Evolutionary conservation across 2,888 invertebrate genomes (phyloP).

Genomic region (Lasioglossum villosulum): DNA sequence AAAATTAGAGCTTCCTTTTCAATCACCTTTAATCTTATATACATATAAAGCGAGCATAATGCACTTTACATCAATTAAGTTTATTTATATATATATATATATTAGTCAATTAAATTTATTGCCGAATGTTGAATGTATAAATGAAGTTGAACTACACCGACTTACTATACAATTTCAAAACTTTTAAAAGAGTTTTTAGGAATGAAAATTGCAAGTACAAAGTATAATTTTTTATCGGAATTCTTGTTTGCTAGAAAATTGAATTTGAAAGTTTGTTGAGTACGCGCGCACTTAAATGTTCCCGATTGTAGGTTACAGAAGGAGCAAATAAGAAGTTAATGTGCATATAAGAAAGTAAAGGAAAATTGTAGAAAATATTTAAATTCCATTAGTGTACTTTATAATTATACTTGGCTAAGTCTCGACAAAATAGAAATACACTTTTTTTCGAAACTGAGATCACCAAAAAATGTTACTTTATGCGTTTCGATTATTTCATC

Average conservation of each 20-base stretch:
- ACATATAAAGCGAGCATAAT: not conserved
- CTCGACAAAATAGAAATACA: not conserved
- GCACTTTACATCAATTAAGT: not conserved
- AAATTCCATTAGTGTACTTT: not conserved
- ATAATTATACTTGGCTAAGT: not conserved
- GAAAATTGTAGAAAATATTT: not conserved
- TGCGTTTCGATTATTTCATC: not conserved
- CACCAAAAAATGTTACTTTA: not conserved
- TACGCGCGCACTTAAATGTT: not conserved
- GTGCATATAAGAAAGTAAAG: not conserved
- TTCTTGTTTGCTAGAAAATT: not conserved
- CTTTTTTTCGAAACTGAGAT: not conserved
- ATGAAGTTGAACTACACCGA: not conserved
- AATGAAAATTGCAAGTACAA: not conserved
- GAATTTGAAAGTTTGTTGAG: not conserved
- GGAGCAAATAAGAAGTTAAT: not conserved
- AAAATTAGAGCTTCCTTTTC: not conserved
- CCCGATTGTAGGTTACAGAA: not conserved
- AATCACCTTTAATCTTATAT: not conserved
- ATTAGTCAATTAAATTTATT: slow-evolving; percentile 6
- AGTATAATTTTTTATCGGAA: not conserved
- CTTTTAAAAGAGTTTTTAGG: not conserved
- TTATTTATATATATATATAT: no score
- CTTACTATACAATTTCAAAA: not conserved
- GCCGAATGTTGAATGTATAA: not conserved